A percentile compares a stretch with the other conserved stretches of the same genome.
phyloP scores from a whole-genome alignment of 2,113 vertebrate genomes.

The Canis aureus region DNA sequence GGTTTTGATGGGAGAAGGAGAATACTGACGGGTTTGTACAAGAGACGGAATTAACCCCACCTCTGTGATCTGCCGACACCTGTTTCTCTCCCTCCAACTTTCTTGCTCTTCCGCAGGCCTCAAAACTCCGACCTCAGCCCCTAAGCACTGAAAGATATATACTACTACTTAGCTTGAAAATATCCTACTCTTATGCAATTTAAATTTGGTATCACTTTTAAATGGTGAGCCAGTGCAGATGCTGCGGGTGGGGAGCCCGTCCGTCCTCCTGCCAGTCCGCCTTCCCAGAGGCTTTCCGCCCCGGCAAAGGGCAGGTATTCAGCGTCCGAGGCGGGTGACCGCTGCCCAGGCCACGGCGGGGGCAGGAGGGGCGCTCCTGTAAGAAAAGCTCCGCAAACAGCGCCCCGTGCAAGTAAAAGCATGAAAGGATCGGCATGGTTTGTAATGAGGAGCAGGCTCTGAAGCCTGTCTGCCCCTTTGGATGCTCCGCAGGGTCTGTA shows the following conservation, averaged over 20 bases:
- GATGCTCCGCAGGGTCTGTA: conserved; percentile 59
- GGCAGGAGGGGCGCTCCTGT: conserved; percentile 41
- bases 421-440: not conserved
- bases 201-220: conserved; percentile 64
- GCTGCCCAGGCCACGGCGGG: conserved; percentile 16
- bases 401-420: not conserved
- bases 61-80: conserved; percentile 27
- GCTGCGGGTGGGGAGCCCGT: not conserved
- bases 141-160: not conserved
- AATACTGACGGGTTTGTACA: conserved; percentile 65
- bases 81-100: conserved; percentile 31
- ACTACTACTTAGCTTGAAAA: conserved; percentile 38
- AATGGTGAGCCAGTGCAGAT: conserved; percentile 15
- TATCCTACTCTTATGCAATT: conserved; percentile 48
- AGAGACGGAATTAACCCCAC: conserved; percentile 63
- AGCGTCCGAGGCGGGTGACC: no score
- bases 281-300: conserved; percentile 56
- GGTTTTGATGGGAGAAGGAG: conserved; percentile 54
- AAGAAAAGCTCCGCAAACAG: conserved; percentile 44
- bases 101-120: not conserved
- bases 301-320: conserved; percentile 80
- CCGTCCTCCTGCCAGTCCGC: conserved; percentile 25
- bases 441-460: conserved; percentile 16
- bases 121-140: conserved; percentile 36
- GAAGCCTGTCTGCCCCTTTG: conserved; percentile 57